Base-by-base conservation (phyloP, 2,113 vertebrate species). In the Uropsilus gracilis region DNA sequence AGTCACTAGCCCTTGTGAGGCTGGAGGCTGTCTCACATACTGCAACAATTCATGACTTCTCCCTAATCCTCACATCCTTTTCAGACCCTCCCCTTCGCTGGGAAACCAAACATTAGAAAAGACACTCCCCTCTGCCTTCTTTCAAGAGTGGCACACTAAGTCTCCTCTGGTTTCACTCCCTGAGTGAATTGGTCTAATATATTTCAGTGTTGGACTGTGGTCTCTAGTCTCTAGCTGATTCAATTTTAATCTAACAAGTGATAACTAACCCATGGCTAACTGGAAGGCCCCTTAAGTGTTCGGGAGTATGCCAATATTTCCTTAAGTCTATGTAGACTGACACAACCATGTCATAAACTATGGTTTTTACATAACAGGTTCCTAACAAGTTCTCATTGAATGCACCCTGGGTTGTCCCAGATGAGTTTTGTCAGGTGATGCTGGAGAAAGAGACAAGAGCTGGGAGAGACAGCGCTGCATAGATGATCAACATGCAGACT, bases 241-340 rank as follows among this genome's bases (percentile, higher is more conserved):
- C 88, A 72, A 22, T 16, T 94, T 91, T 88, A 86, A 37, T 7
- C 86, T n/a, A 78, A 76, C 34, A 77, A 95, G 77, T 77, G 42
- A 80, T 30, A 78, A 81, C 8, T 48, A 85, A 95, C 22, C 46
- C 8, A 10, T 20, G 32, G 46, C 24, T 53, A 91, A n/a, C 9
- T 10, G 12, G 30, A 92, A 89, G 16, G 18, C 57, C 44, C 50
- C 5, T 4, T 32, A 7, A 61, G 48, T 76, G 53, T 57, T 44
- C 24, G 34, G 8, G 64, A 85, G 30, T 89, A 86, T 85, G 50
- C 42, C 37, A 68, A 22, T 34, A 50, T 63, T 81, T 89, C 17
- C n/a, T 91, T 73, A 44, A 61, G 17, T 80, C 37, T 85, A 90
- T 20, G 50, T 87, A 81, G 59, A 94, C 30, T 32, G 73, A 89